These are phyloP conservation scores for Peucedramus taeniatus DNA, from an alignment of 2,113 vertebrate genomes.

Conservation along the genomic window DNA sequence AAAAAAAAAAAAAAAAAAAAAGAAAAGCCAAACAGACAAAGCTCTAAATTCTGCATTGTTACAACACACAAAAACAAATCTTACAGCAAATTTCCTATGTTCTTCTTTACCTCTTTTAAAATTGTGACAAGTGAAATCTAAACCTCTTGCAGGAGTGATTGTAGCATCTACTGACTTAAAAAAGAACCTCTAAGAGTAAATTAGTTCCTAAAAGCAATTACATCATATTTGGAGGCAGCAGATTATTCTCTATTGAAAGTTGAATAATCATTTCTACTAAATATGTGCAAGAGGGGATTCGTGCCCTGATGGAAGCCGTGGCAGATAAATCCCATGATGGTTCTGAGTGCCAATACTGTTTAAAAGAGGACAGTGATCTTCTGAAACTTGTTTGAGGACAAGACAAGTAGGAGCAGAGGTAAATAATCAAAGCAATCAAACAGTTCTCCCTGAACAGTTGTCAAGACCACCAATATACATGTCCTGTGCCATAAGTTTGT, in stretches of 20 bases:
- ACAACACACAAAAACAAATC: background rate
- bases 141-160: background rate
- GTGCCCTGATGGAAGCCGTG: background rate
- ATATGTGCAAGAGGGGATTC: background rate
- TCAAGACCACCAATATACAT: slow-evolving; percentile 14
- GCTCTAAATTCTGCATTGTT: background rate
- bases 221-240: background rate
- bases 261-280: background rate
- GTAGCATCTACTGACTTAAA: background rate
- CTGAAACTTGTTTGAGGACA: background rate
- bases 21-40: background rate
- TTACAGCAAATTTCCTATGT: background rate
- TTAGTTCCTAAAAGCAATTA: background rate
- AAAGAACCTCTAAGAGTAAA: background rate
- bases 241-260: background rate
- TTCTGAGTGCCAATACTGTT: background rate
- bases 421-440: slow-evolving; percentile 28
- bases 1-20: background rate
- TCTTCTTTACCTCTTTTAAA: background rate
- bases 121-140: background rate
- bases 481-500: background rate
- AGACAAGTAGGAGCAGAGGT: slow-evolving; percentile 26
- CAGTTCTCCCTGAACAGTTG: background rate
- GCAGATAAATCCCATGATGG: background rate
- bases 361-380: background rate